Conservation (phyloP, 2,113 vertebrate species). For the Oceanites oceanicus region DNA sequence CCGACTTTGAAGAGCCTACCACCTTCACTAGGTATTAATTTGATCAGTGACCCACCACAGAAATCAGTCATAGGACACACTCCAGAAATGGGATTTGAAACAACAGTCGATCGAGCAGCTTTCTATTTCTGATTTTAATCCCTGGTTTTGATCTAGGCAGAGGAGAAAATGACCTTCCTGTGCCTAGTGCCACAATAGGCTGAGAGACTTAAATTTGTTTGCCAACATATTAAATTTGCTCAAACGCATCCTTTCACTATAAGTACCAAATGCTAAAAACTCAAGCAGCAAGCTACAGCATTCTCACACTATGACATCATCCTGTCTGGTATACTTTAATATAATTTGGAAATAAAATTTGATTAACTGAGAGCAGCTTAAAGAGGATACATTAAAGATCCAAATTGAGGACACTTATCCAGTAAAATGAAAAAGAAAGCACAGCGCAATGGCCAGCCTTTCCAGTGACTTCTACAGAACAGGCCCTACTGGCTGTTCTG, state of each 20-base stretch:
- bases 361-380: conserved; percentile 69
- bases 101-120: neutral
- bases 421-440: conserved; percentile 45
- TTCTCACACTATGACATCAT: conserved; percentile 74
- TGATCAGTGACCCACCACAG: neutral
- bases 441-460: neutral
- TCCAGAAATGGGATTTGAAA: conserved; percentile 5
- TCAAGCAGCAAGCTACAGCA: conserved; percentile 60
- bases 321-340: conserved; percentile 71
- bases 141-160: conserved; percentile 5
- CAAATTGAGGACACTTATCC: conserved; percentile 62
- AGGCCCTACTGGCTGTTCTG: neutral
- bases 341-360: conserved; percentile 68
- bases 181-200: neutral
- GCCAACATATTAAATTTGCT: conserved; percentile 21
- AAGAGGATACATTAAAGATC: conserved; percentile 71
- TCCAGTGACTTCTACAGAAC: neutral
- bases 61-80: neutral
- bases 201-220: conserved; percentile 1
- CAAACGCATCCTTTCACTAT: conserved; percentile 41
- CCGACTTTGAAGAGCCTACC: neutral
- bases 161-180: conserved; percentile 8
- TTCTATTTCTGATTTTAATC: conserved; percentile 40
- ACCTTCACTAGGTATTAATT: neutral
- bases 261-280: conserved; percentile 59